Base-by-base conservation (phyloP, 1,140 invertebrate genomes). In the Heliconius eleuchia region DNA sequence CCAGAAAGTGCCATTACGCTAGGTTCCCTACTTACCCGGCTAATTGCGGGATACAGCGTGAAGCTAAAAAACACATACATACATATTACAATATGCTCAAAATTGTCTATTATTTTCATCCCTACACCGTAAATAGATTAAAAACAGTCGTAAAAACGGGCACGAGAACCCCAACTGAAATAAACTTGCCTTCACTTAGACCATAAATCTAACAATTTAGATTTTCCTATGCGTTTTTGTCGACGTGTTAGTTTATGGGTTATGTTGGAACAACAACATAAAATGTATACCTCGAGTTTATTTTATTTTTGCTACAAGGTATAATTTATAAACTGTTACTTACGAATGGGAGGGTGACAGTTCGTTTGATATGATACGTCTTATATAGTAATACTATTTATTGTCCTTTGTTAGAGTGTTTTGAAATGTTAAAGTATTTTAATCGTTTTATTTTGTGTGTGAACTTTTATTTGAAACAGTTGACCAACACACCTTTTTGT, bases 191-290 rank as follows among this genome's bases (percentile, higher is more conserved):
- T 66, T 66, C n/a, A 30, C 60, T 30, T 13, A 30, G 4, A 30
- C 30, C 60, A 66, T 66, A 66, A 66, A 66, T 66, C 27, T 66
- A 66, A 66, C 60, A 66, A 66, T 66, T 66, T 66, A 27, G 60
- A 27, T 23, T 30, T 16, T 18, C 27, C 27, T 23, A 66, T 66
- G 60, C 60, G 23, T 66, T 66, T 66, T 66, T 66, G 60, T 13
- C 4, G 60, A 66, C 60, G 60, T 66, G 60, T 66, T 66, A 66
- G 9, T 66, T 66, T 66, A 66, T 66, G 60, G 60, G 60, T 66
- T 30, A 9, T 13, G 60, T 5, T 30, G 60, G 13, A 66, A 66
- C 60, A 66, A 66, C 60, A 30, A 66, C 60, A 30, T 66, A 66
- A 66, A 66, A 66, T 66, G 60, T 66, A 27, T 66, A 66, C 27